Evolutionary conservation across 1,140 invertebrate genomes (phyloP).

Genomic region (Steinernema khuongi): DNA sequence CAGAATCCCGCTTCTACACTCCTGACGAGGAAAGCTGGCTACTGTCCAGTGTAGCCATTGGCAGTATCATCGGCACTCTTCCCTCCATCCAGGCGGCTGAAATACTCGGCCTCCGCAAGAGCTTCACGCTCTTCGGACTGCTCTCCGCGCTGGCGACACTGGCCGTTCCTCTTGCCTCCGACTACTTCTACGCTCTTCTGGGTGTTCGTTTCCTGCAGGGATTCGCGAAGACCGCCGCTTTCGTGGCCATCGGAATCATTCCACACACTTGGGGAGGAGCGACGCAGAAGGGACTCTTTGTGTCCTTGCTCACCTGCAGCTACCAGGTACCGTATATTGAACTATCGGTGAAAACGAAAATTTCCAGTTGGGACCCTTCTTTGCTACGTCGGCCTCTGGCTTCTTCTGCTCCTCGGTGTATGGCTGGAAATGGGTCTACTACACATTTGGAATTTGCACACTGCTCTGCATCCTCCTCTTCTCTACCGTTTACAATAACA

Average conservation of each 20-base stretch:
- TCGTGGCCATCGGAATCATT: slow-evolving; percentile 7
- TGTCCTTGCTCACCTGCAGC: slow-evolving; percentile 1
- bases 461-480: background rate
- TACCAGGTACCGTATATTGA: no score
- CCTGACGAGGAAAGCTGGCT: background rate
- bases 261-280: background rate
- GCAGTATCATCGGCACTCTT: background rate
- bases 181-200: background rate
- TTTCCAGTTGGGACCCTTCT: background rate
- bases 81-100: background rate
- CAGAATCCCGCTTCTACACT: background rate
- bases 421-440: slow-evolving; percentile 13
- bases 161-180: background rate
- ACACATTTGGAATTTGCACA: background rate
- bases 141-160: background rate
- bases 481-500: background rate
- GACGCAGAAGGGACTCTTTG: slow-evolving; percentile 4
- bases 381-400: background rate
- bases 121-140: background rate
- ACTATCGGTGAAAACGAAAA: no score
- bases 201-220: background rate
- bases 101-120: background rate
- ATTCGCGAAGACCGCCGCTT: background rate
- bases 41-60: background rate
- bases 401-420: background rate